Percentiles rank a stretch among this genome's conserved stretches.
These are phyloP conservation scores for Calameuta filiformis DNA, from an alignment of 2,888 invertebrate species.

Conservation along the genomic window DNA sequence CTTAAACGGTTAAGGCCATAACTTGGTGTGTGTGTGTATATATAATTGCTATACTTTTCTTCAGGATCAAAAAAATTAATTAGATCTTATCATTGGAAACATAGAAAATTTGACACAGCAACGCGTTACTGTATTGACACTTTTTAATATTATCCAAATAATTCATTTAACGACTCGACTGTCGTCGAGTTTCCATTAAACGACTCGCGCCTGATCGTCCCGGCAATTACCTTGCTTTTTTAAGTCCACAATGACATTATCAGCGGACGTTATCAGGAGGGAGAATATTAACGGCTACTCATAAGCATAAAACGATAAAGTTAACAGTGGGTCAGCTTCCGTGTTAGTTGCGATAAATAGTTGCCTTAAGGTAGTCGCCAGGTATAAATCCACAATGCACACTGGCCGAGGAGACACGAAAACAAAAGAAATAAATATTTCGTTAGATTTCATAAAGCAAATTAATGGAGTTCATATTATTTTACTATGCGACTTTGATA, in stretches of 20 bases:
- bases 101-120: background rate
- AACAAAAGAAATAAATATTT: background rate
- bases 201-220: background rate
- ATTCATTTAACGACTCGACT: background rate
- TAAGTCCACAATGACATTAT: background rate
- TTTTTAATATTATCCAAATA: background rate
- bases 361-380: background rate
- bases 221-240: background rate
- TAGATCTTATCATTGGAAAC: background rate
- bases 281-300: background rate
- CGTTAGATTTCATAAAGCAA: background rate
- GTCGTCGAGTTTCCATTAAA: background rate
- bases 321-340: background rate
- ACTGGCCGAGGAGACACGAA: background rate
- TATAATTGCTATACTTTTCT: background rate
- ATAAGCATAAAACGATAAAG: background rate
- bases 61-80: background rate
- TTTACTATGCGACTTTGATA: background rate
- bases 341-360: background rate
- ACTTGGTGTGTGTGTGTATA: background rate
- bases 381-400: background rate
- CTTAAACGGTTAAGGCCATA: constrained; percentile 24
- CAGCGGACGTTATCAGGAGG: background rate
- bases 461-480: background rate
- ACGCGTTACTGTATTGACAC: background rate